phyloP scores from a whole-genome alignment of 2,797 vertebrate species.

The Gallinago stenura region DNA sequence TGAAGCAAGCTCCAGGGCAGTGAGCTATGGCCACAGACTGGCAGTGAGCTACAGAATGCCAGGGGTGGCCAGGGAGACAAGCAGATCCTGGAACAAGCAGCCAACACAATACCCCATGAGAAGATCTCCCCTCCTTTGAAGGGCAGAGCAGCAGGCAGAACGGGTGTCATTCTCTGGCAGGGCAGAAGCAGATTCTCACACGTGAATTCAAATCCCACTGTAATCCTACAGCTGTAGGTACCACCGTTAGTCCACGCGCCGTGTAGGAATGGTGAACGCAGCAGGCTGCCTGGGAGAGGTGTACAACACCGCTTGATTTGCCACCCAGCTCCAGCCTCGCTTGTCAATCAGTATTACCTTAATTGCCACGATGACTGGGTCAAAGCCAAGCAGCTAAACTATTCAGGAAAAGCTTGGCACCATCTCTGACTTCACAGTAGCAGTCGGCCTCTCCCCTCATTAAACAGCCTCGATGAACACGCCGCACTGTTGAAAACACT shows the following conservation, averaged over 20 bases:
- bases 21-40: fast-evolving
- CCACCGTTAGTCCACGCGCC: fast-evolving
- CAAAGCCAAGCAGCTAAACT: slow-evolving; percentile 14
- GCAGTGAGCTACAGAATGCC: fast-evolving
- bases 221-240: not conserved
- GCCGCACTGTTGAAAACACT: not conserved
- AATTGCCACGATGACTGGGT: not conserved
- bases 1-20: not conserved
- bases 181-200: not conserved
- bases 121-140: not conserved
- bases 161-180: not conserved
- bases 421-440: not conserved
- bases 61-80: not conserved
- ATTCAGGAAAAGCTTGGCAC: not conserved
- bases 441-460: not conserved
- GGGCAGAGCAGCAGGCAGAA: not conserved
- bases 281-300: not conserved
- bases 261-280: not conserved
- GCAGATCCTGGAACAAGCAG: not conserved
- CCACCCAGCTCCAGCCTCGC: not conserved
- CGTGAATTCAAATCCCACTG: not conserved
- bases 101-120: not conserved
- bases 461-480: not conserved
- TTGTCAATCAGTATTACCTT: not conserved
- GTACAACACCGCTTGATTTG: not conserved